These are phyloP conservation scores for Venusia cambrica DNA, from an alignment of 2,888 invertebrate genomes.

Conservation along the genomic window DNA sequence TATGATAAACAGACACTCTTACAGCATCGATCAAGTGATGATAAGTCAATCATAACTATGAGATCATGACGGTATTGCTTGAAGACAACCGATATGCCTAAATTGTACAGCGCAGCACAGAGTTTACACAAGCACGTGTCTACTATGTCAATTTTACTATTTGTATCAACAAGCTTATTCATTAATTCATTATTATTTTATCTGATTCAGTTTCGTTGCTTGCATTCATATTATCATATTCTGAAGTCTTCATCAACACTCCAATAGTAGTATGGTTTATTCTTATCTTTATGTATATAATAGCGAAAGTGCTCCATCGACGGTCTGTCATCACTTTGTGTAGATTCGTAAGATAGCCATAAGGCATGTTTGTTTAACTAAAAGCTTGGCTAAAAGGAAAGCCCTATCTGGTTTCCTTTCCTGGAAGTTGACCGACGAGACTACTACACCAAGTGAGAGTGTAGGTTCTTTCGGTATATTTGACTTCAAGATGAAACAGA, in stretches of 20 bases:
- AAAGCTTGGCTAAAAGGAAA: constrained; percentile 34
- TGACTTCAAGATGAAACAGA: too few relatives aligned
- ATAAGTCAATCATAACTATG: constrained; percentile 7
- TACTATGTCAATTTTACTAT: too few relatives aligned
- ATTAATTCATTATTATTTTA: too few relatives aligned
- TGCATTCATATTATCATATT: constrained; percentile 3
- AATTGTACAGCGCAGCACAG: constrained; percentile 11
- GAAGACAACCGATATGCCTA: constrained; percentile 11
- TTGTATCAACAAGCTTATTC: too few relatives aligned
- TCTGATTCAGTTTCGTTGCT: too few relatives aligned
- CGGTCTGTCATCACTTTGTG: constrained; percentile 12
- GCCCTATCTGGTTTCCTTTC: constrained; percentile 24
- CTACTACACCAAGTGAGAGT: constrained; percentile 18
- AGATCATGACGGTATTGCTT: constrained; percentile 15
- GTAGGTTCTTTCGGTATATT: too few relatives aligned
- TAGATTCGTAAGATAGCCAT: constrained; percentile 14
- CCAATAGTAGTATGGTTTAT: not conserved
- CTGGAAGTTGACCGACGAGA: constrained; percentile 15
- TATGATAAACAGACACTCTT: too few relatives aligned
- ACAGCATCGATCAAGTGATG: too few relatives aligned
- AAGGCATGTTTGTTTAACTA: constrained; percentile 31
- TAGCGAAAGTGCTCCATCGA: constrained; percentile 8
- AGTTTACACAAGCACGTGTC: too few relatives aligned
- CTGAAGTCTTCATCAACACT: constrained; percentile 8
- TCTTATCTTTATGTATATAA: constrained; percentile 6